Percentiles rank a stretch among this genome's conserved stretches.
Evolutionary conservation across 2,888 invertebrate genomes (phyloP).

Genomic region (Theodoxus fluviatilis): DNA sequence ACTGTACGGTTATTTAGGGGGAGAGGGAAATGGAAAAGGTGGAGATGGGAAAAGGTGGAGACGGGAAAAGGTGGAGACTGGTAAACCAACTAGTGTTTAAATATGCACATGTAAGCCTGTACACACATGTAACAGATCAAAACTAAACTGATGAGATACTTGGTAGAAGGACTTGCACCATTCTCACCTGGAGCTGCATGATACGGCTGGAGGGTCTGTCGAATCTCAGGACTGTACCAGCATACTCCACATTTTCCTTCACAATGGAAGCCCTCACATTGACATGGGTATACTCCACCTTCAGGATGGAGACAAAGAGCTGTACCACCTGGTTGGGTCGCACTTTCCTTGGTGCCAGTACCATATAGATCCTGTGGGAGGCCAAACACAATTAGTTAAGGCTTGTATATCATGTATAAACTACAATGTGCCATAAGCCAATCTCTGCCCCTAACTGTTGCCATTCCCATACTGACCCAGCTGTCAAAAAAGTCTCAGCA

Average conservation of each 20-base stretch:
- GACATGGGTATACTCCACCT: slow-evolving; percentile 77
- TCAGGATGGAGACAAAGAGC: slow-evolving; percentile 83
- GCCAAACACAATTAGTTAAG: slow-evolving; percentile 20
- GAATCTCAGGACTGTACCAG: slow-evolving; percentile 81
- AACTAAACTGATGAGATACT: background rate
- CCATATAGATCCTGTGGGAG: slow-evolving; percentile 85
- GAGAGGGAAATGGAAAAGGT: no score
- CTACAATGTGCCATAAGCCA: no score
- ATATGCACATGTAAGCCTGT: background rate
- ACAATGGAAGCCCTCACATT: slow-evolving; percentile 88
- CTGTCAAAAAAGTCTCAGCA: no score
- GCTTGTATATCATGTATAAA: no score
- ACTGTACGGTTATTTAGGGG: no score
- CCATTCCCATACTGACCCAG: no score
- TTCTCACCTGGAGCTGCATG: slow-evolving; percentile 81
- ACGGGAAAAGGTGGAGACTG: no score
- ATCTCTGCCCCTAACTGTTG: no score
- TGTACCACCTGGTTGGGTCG: slow-evolving; percentile 90
- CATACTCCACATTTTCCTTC: slow-evolving; percentile 82
- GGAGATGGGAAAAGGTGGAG: no score
- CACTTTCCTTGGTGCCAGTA: slow-evolving; percentile 89
- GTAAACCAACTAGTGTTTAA: no score
- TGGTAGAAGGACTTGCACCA: background rate
- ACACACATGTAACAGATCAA: no score
- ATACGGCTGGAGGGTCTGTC: slow-evolving; percentile 81